Base-by-base conservation (phyloP, 1,140 invertebrate species). In the Apolygus lucorum region DNA sequence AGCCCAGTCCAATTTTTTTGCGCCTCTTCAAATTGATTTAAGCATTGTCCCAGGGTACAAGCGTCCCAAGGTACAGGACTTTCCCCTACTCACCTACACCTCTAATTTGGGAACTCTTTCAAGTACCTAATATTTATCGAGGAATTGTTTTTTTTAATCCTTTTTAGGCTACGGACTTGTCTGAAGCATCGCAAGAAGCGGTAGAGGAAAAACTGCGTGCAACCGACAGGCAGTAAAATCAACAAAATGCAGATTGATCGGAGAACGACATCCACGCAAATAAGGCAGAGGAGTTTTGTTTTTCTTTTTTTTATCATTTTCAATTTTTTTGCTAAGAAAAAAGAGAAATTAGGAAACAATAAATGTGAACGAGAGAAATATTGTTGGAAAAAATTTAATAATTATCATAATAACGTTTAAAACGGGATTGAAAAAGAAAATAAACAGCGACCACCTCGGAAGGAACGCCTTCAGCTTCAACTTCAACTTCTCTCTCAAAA, bases 201-300 rank as follows among this genome's bases (percentile, higher is more conserved):
- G 92, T 95, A 68, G 92, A 95, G 80, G 91, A 94, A 78, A 94
- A 95, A 81, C 85, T 95, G 74, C 88, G 92, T 82, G 88, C 91
- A 79, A 95, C 90, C 75, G 92, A 95, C 82, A 90, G 92, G 83
- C 90, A 93, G 85, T 94, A 92, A 84, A 52, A 42, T 24, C 52
- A 1, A 59, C 22, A 49, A 2, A 42, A 22, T 67, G n/a, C 13
- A 17, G 2, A 28, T 22, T 25, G 14, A 34, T 67, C 27, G 54
- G 54, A 59, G 22, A 68, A 70, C 65, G 59, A 72, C 21, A 72
- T 63, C 22, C 27, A 28, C 68, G 52, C 52, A 69, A 63, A 59
- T 52, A 52, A 21, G 27, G 64, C 64, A 66, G 64, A 66, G 67
- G 42, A 68, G 34, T 54, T 52, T 27, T 54, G 17, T 52, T 52